phyloP scores from a whole-genome alignment of 2,888 invertebrate species.

The Boloria euphrosyne region DNA sequence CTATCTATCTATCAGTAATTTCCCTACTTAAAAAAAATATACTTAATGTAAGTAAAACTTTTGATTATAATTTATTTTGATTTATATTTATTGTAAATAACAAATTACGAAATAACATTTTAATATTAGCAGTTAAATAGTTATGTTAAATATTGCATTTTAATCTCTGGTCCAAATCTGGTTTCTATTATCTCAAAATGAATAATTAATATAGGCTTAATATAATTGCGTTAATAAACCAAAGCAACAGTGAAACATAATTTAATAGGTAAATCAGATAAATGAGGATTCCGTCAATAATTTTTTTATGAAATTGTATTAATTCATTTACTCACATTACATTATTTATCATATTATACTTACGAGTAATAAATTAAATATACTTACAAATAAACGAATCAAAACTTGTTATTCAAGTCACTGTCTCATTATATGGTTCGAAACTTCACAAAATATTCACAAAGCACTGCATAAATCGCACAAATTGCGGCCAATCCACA shows the following conservation, averaged over 20 bases:
- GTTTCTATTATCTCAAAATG: slow-evolving; percentile 1
- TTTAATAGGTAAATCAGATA: no score
- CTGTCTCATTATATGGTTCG: slow-evolving; percentile 26
- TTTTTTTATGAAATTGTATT: no score
- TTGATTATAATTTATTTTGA: no score
- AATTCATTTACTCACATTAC: no score
- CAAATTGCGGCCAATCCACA: slow-evolving; percentile 39
- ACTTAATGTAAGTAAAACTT: no score
- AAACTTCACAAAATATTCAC: slow-evolving; percentile 33
- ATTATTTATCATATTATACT: neutral
- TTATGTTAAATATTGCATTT: neutral
- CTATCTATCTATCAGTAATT: no score
- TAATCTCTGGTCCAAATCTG: neutral
- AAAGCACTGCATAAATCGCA: slow-evolving; percentile 37
- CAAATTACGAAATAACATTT: neutral
- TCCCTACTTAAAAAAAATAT: no score
- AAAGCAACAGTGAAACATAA: no score
- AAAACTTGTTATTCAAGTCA: slow-evolving; percentile 9
- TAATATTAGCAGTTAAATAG: neutral
- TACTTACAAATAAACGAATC: slow-evolving; percentile 29
- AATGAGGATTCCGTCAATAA: no score
- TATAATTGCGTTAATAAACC: neutral
- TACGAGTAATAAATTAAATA: neutral
- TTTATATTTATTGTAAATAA: neutral
- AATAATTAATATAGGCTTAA: slow-evolving; percentile 1